Evolutionary conservation across 2,888 invertebrate genomes (phyloP), one percentile per base, ranked within the genome.

Genomic region (Caenorhabditis virilis): DNA sequence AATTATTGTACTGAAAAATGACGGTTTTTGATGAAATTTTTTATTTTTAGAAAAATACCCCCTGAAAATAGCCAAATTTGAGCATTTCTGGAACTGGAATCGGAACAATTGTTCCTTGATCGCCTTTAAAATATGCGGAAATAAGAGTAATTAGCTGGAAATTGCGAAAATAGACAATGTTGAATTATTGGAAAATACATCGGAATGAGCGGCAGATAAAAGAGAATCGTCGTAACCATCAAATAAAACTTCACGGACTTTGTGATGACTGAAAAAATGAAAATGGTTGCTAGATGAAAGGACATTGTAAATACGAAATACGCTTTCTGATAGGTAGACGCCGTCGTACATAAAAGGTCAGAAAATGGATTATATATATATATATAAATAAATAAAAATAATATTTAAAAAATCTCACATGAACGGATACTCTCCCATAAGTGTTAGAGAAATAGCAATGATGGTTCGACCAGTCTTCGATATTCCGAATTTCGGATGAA

Each of bases 191-290:
- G 25, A 22, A 16, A 13, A 2, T 47, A 69, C 59, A 22, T 70
- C 52, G 1, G 73, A 73, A 59, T 78, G 76, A 30, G 76, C 76
- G 0, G 67, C 69, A 6, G 72, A 67, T n/a, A 80, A 60, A 18
- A 80, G 56, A 6, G 77, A 59, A 46, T 80, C 80, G 0, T 72
- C 56, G 35, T 80, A 80, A 0, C 80, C 80, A 46, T 78, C 75
- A 52, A 80, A 80, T 7, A 80, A 51, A 6, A 80, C 57, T 18
- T 77, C 77, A 15, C 77, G 69, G 11, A 79, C 72, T 51, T 46
- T 33, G n/a, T 74, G 74, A 7, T 66, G 53, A 22, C 79, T 79
- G 52, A 18, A 26, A 45, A 36, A 13, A 15, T 9, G 5, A 36
- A n/a, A n/a, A n/a, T n/a, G n/a, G n/a, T n/a, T n/a, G 36, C 5